Conservation (phyloP, 2,888 invertebrate genomes). For the Cyrtodaria siliqua region DNA sequence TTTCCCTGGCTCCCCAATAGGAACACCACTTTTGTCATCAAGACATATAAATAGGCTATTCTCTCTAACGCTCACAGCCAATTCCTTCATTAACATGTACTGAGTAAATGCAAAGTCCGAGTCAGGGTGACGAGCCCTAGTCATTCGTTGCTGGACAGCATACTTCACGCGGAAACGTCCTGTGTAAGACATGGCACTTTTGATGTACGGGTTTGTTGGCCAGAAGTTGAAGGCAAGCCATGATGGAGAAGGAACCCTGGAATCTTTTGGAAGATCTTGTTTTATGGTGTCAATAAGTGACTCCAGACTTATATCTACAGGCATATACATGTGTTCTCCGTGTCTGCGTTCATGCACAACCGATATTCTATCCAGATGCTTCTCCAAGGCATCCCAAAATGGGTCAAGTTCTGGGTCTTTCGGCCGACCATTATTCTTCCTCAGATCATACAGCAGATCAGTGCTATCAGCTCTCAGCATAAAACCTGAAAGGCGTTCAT, state of each 20-base stretch:
- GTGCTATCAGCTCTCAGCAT: conserved; percentile 5
- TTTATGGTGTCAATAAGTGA: not conserved
- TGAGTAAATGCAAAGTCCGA: too few relatives aligned
- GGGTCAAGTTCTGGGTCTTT: conserved; percentile 23
- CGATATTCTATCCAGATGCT: conserved; percentile 24
- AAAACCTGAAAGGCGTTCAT: conserved; percentile 9
- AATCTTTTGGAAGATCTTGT: not conserved
- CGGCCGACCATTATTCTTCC: conserved; percentile 36
- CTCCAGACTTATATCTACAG: conserved; percentile 32
- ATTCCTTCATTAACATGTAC: too few relatives aligned
- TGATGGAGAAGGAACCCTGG: too few relatives aligned
- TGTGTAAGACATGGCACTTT: too few relatives aligned
- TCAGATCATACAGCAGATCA: conserved; percentile 3
- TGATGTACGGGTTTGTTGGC: too few relatives aligned
- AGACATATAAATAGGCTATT: conserved; percentile 3
- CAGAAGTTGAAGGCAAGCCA: too few relatives aligned
- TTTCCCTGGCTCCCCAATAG: too few relatives aligned
- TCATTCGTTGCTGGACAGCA: too few relatives aligned
- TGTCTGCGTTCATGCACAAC: conserved; percentile 52
- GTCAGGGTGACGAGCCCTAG: too few relatives aligned
- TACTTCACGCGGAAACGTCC: too few relatives aligned
- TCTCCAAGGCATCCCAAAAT: conserved; percentile 34
- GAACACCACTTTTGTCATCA: too few relatives aligned
- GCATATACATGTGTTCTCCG: conserved; percentile 9
- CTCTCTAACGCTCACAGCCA: not conserved